Evolutionary conservation across 2,797 vertebrate genomes (phyloP).

Genomic region (Gallirallus australis): DNA sequence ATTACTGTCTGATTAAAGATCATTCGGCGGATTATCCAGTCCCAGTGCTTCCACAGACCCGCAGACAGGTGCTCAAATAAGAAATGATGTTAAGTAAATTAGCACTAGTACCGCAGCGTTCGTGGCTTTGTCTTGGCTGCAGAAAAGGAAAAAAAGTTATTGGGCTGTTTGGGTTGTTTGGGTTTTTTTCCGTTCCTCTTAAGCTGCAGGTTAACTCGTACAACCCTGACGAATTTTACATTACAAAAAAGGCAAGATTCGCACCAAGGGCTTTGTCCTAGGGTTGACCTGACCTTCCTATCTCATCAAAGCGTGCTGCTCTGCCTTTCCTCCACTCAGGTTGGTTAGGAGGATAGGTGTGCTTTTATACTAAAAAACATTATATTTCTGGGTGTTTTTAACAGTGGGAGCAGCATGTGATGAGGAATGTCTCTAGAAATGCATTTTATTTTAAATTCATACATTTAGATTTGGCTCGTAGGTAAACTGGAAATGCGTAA

Average conservation of each 20-base stretch:
- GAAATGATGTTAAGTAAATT: conserved; percentile 46
- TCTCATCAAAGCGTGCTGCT: not conserved
- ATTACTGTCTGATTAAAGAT: conserved; percentile 63
- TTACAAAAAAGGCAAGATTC: not conserved
- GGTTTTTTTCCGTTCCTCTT: not conserved
- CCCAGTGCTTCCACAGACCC: not conserved
- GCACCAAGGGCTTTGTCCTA: not conserved
- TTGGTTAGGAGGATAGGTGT: not conserved
- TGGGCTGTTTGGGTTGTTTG: not conserved
- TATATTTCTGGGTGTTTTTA: not conserved
- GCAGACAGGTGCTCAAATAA: conserved; percentile 49
- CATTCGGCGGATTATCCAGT: conserved; percentile 7
- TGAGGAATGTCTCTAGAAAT: not conserved
- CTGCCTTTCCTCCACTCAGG: not conserved
- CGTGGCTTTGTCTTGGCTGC: not conserved
- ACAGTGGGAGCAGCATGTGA: not conserved
- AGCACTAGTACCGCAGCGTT: not conserved
- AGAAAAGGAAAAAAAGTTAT: not conserved
- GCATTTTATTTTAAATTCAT: not conserved
- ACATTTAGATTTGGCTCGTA: not conserved
- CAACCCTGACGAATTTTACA: not conserved
- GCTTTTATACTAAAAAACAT: not conserved
- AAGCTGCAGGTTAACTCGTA: not conserved
- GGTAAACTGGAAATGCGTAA: conserved; percentile 26
- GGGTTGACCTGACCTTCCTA: not conserved